A percentile compares a stretch with the other conserved stretches of the same genome.
phyloP scores from a whole-genome alignment of 2,113 vertebrate genomes.

The Pomatostomus ruficeps region DNA sequence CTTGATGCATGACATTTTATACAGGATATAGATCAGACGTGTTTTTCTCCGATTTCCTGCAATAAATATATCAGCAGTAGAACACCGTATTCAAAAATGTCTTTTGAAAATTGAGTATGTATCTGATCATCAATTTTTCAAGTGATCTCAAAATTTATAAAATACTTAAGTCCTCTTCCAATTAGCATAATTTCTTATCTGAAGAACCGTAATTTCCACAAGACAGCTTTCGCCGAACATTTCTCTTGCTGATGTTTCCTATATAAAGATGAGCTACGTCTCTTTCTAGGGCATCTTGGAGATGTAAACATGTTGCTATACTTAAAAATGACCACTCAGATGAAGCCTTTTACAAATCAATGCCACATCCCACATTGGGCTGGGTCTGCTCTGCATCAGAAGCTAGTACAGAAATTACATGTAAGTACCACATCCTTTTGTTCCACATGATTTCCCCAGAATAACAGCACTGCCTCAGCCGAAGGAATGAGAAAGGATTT shows the following conservation, averaged over 20 bases:
- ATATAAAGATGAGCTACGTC: not conserved
- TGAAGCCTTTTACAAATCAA: not conserved
- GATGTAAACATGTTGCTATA: not conserved
- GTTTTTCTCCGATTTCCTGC: not conserved
- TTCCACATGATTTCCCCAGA: not conserved
- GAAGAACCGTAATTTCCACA: not conserved
- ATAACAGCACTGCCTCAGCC: not conserved
- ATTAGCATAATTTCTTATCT: not conserved
- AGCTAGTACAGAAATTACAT: not conserved
- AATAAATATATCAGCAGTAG: not conserved
- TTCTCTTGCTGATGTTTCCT: not conserved
- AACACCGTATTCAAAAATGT: not conserved
- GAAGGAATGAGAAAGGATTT: not conserved
- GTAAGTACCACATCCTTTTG: not conserved
- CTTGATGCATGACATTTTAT: constrained; percentile 34
- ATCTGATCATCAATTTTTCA: not conserved
- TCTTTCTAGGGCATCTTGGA: not conserved
- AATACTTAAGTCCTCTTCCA: constrained; percentile 7
- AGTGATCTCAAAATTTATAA: not conserved
- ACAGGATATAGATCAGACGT: not conserved
- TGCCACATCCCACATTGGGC: not conserved
- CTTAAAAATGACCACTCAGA: not conserved
- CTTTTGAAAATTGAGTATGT: not conserved
- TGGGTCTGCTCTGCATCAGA: not conserved
- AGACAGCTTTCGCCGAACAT: not conserved